Evolutionary conservation across 2,797 vertebrate genomes (phyloP).

Genomic region (Heliangelus exortis): DNA sequence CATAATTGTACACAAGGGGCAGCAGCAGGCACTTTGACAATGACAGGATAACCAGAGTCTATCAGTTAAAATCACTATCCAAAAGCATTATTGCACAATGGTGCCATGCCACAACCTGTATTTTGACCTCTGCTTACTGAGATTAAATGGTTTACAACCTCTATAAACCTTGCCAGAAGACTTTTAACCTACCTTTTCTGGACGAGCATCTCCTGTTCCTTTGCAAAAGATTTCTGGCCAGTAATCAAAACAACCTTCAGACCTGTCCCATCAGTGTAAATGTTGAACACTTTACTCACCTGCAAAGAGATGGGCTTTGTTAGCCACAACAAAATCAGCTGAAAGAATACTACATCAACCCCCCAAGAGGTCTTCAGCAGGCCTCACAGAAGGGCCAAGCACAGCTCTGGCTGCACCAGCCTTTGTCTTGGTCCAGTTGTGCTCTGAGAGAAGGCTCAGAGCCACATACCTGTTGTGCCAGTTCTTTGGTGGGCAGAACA

Average conservation of each 20-base stretch:
- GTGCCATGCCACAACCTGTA: background rate
- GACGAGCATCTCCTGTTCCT: slow-evolving; percentile 86
- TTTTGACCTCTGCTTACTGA: background rate
- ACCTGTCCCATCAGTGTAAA: slow-evolving; percentile 85
- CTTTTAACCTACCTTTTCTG: slow-evolving; percentile 82
- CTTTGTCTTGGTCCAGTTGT: background rate
- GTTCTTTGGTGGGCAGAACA: slow-evolving; percentile 94
- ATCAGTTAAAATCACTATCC: background rate
- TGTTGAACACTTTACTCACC: slow-evolving; percentile 91
- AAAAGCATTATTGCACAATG: background rate
- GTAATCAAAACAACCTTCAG: slow-evolving; percentile 87
- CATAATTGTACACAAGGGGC: background rate
- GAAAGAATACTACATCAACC: background rate
- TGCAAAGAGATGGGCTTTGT: slow-evolving; percentile 54
- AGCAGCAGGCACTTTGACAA: background rate
- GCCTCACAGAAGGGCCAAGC: background rate
- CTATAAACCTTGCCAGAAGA: background rate
- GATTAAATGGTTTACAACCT: background rate
- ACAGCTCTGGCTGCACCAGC: background rate
- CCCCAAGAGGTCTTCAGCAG: background rate
- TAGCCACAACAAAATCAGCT: background rate
- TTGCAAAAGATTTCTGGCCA: slow-evolving; percentile 88
- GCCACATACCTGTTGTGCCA: slow-evolving; percentile 90
- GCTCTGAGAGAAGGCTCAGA: background rate
- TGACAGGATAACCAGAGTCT: background rate